These are phyloP conservation scores for Psix sp. DNA, from an alignment of 1,140 invertebrate species.

Conservation along the genomic window DNA sequence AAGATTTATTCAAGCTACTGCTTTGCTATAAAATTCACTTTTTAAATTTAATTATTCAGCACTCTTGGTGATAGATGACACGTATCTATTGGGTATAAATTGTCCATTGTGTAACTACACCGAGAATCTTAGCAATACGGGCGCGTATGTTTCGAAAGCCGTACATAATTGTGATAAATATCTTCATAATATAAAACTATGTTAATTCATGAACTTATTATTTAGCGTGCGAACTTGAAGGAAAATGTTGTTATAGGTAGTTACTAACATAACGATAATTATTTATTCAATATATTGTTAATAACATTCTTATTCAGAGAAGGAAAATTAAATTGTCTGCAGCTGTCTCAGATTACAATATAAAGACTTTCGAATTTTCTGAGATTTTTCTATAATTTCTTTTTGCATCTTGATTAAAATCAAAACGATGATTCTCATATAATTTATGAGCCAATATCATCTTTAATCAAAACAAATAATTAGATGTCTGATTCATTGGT, in stretches of 20 bases:
- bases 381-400: too few relatives aligned
- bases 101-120: conserved; percentile 42
- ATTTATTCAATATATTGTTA: conserved; percentile 9
- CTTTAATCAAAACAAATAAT: too few relatives aligned
- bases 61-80: conserved; percentile 15
- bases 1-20: too few relatives aligned
- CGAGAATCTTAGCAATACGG: conserved; percentile 36
- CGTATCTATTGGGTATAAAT: conserved; percentile 27
- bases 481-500: too few relatives aligned
- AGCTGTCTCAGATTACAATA: too few relatives aligned
- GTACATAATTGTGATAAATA: conserved; percentile 48
- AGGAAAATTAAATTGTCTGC: too few relatives aligned
- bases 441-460: too few relatives aligned
- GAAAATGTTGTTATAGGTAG: not conserved
- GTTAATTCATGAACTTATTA: conserved; percentile 43
- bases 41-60: conserved; percentile 9
- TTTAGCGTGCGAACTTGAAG: conserved; percentile 4
- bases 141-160: conserved; percentile 34
- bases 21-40: too few relatives aligned
- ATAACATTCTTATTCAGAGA: too few relatives aligned
- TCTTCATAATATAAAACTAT: conserved; percentile 32
- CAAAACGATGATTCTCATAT: too few relatives aligned
- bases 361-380: too few relatives aligned
- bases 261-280: conserved; percentile 13
- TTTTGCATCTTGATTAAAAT: too few relatives aligned